A percentile compares a stretch with the other conserved stretches of the same genome.
These are phyloP conservation scores for Pristionchus entomophagus DNA, from an alignment of 2,888 invertebrate genomes.

Conservation along the genomic window DNA sequence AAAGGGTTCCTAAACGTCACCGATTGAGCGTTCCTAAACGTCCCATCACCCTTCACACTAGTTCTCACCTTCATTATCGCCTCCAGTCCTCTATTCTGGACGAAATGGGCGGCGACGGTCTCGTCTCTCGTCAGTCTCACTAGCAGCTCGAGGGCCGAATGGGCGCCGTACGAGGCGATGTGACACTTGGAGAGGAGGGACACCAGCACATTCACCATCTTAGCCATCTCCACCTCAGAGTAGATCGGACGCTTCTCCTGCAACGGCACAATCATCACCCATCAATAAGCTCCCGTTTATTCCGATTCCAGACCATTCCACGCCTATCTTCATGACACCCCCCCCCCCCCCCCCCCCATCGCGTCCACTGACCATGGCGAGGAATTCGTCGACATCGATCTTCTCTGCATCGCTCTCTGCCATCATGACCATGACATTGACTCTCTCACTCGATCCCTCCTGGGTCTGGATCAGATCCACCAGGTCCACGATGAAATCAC, in stretches of 20 bases:
- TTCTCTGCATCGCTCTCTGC: background rate
- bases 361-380: conserved; percentile 26
- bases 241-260: conserved; percentile 47
- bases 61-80: conserved; percentile 34
- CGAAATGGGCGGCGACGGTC: conserved; percentile 59
- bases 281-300: too few species aligned
- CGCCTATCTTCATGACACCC: too few species aligned
- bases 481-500: conserved; percentile 52
- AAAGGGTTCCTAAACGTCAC: background rate
- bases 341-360: too few species aligned
- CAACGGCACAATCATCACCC: background rate
- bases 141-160: conserved; percentile 63
- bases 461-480: conserved; percentile 54
- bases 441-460: background rate
- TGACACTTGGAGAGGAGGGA: conserved; percentile 48
- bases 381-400: conserved; percentile 8
- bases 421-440: conserved; percentile 7
- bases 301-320: too few species aligned
- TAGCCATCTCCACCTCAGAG: conserved; percentile 38
- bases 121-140: conserved; percentile 59
- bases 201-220: conserved; percentile 44
- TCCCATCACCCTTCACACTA: background rate
- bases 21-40: too few species aligned
- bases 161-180: conserved; percentile 52
- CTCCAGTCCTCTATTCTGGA: conserved; percentile 52